These are phyloP conservation scores for Melospiza georgiana DNA, from an alignment of 2,113 vertebrate species.

Conservation along the genomic window DNA sequence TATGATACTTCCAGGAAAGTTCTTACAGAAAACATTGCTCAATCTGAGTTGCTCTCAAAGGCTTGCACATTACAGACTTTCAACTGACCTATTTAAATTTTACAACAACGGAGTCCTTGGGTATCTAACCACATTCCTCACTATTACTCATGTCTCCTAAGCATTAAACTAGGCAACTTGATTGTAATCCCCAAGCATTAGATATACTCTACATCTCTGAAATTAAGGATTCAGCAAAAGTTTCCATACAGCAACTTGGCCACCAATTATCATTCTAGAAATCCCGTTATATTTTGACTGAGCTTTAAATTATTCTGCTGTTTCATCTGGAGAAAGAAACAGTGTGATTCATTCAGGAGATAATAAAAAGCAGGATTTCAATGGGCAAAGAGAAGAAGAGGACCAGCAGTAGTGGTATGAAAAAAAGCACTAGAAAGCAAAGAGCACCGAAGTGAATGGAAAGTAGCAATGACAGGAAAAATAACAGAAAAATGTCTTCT, in stretches of 20 bases:
- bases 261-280: not conserved
- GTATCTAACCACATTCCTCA: not conserved
- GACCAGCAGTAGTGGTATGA: not conserved
- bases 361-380: not conserved
- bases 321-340: not conserved
- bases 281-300: not conserved
- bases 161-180: not conserved
- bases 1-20: not conserved
- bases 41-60: not conserved
- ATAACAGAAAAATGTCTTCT: rapidly evolving
- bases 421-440: not conserved
- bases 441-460: not conserved
- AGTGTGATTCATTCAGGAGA: not conserved
- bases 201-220: not conserved
- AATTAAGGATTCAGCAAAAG: not conserved
- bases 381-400: not conserved
- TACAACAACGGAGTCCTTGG: not conserved
- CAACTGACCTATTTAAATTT: not conserved
- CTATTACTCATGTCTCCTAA: not conserved
- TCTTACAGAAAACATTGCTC: not conserved
- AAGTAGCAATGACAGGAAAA: not conserved
- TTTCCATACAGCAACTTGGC: not conserved
- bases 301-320: not conserved
- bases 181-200: not conserved
- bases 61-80: not conserved